Base-by-base conservation (phyloP, 2,888 invertebrate species). In the Ceramica pisi region DNA sequence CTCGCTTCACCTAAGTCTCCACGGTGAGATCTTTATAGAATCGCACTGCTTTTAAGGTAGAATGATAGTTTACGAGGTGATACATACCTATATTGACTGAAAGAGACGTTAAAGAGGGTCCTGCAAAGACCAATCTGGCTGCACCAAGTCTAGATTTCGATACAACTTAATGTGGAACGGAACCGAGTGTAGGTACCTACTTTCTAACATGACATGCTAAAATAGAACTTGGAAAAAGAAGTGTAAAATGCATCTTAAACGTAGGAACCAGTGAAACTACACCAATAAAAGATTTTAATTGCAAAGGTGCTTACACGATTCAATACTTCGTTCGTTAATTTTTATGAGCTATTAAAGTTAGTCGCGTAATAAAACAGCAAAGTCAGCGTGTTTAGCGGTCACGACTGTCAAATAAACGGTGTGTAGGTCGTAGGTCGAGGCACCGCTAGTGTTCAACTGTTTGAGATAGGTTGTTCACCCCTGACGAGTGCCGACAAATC, bases 401-500 rank as follows among this genome's bases (percentile, higher is more conserved):
- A 86, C 88, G 86, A 86, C 80, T 84, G 87, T 86, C 88, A 89
- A 89, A 89, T 76, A 74, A 73, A 78, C 81, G 87, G 86, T 80
- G 75, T 69, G 67, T 78, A 75, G 88, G 86, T 88, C 90, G 85
- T 88, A 92, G 91, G 90, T 92, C 89, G 85, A 72, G 75, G 59
- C 70, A 81, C 92, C 92, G 92, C 88, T 92, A 89, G 67, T 78
- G 74, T 78, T 80, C 71, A 63, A 74, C 74, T 64, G 74, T 71
- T 71, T 82, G 82, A 64, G 81, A 86, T 76, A 85, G 92, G 88
- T 80, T 90, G 74, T 91, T 92, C 85, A 92, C 87, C 91, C 86
- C 72, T 68, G 63, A 73, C 82, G 51, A 76, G 79, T 68, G 71
- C 60, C 72, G 63, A 48, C 77, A 87, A 86, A 86, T 83, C 84